Evolutionary conservation across 2,113 vertebrate genomes (phyloP).

Genomic region (Platysteira castanea): DNA sequence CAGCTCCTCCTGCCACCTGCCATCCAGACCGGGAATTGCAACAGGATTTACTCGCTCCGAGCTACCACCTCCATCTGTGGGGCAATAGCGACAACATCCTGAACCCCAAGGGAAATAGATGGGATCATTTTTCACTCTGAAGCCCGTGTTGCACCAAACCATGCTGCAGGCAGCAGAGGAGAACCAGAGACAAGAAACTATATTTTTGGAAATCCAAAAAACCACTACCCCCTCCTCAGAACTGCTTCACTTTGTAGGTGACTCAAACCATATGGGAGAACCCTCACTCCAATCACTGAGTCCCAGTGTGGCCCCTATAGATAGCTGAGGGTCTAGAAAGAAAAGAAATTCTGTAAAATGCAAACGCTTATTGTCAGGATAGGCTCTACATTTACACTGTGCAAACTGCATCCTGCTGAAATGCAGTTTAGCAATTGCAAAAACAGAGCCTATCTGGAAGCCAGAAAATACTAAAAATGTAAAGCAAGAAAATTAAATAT

Average conservation of each 20-base stretch:
- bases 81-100: background rate
- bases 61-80: background rate
- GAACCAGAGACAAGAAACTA: background rate
- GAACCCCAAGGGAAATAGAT: background rate
- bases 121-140: background rate
- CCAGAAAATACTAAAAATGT: background rate
- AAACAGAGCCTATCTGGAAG: background rate
- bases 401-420: background rate
- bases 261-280: background rate
- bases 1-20: conserved; percentile 45
- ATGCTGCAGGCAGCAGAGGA: background rate
- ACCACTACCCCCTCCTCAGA: fast-evolving
- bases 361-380: background rate
- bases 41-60: background rate
- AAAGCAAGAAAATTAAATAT: background rate
- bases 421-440: background rate
- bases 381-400: background rate
- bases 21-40: conserved; percentile 11
- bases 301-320: background rate
- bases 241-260: background rate
- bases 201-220: background rate
- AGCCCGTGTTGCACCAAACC: background rate
- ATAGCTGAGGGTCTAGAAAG: background rate
- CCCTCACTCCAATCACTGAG: background rate
- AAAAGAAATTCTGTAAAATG: background rate